Evolutionary conservation across 35 echinoderm and acorn worm species (phyloP), one percentile per base, ranked within the genome.

Genomic region (Lytechinus variegatus): DNA sequence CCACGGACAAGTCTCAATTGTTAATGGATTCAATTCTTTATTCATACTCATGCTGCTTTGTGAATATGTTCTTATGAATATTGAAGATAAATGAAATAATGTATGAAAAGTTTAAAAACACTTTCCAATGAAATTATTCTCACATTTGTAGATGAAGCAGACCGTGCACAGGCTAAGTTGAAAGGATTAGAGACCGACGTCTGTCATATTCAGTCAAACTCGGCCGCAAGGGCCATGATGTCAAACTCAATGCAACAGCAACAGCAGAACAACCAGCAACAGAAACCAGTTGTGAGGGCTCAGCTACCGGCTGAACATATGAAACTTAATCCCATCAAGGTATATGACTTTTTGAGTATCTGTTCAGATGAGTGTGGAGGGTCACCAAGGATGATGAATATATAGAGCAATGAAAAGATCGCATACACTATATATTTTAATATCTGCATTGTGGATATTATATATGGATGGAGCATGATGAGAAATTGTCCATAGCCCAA

Each of bases 151-250:
- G 97, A 95, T 97, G 95, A 98, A 54, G 95, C 97, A 2, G 97
- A 98, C 56, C 94, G 97, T 94, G 97, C 94, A 58, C 96, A 97
- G 95, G 97, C 97, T 90, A 98, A 98, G 55, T 93, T 98, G 87
- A 98, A 98, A 86, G 97, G 97, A 19, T 88, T 98, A 16, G 97
- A 98, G 94, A 90, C 95, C 9, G 97, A 98, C 28, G 94, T 95
- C 53, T 97, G 96, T 86, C 27, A 87, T 88, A 96, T 98, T 24
- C 95, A 96, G 66, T 94, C 96, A 21, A 98, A 97, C 71, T 52
- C 95, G 2, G 94, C 95, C 21, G 53, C 87, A 21, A 94, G 95
- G 27, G 87, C 95, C 14, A 79, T 87, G 13, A 89, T 61, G 54
- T 92, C 94, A 27, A 94, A 58, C 6, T 53, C 28, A n/a, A 71